Evolutionary conservation across 2,888 invertebrate species (phyloP).

Genomic region (Nezara viridula): DNA sequence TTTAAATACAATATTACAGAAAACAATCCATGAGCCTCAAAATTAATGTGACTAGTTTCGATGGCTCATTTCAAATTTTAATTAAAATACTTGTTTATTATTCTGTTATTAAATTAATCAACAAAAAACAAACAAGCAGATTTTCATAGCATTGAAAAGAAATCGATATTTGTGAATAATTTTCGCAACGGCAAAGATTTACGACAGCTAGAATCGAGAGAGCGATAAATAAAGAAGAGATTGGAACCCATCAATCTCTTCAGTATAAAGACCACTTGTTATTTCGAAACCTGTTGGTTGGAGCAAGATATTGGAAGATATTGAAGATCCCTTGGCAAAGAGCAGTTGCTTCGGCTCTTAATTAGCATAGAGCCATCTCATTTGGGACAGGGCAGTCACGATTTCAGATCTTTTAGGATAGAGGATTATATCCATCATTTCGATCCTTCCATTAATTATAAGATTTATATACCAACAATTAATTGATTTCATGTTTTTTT

Average conservation of each 20-base stretch:
- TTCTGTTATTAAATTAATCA: too few relatives aligned
- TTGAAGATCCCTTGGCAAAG: background rate
- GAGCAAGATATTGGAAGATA: background rate
- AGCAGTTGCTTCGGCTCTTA: background rate
- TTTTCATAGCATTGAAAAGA: too few relatives aligned
- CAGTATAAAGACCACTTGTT: background rate
- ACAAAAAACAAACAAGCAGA: too few relatives aligned
- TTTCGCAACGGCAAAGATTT: constrained; percentile 13
- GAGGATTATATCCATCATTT: background rate
- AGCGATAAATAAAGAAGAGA: background rate
- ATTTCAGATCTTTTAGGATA: background rate
- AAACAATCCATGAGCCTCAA: too few relatives aligned
- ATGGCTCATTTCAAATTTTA: too few relatives aligned
- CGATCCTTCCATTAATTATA: background rate
- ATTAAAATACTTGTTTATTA: too few relatives aligned
- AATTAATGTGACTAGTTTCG: too few relatives aligned
- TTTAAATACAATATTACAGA: too few relatives aligned
- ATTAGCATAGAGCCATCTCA: background rate
- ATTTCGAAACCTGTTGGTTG: background rate
- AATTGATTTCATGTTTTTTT: too few relatives aligned
- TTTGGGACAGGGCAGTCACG: background rate
- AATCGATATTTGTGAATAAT: too few relatives aligned
- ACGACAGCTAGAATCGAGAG: background rate
- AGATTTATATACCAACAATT: background rate
- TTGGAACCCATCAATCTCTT: background rate